phyloP scores from a whole-genome alignment of 2,113 vertebrate species.

The Tychaedon coryphoeus region DNA sequence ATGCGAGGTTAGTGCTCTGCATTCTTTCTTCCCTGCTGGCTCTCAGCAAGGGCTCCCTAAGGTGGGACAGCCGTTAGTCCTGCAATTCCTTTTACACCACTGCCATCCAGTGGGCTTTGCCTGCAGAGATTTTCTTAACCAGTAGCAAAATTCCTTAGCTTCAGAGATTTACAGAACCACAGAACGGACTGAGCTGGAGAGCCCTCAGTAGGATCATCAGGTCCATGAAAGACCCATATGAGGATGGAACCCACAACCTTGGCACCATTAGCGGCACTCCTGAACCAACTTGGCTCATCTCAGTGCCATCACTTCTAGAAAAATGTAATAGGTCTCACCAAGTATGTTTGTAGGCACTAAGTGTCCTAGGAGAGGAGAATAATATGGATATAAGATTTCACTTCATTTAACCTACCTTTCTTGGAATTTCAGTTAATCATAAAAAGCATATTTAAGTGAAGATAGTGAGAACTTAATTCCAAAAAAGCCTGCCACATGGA shows the following conservation, averaged over 20 bases:
- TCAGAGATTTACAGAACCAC: neutral
- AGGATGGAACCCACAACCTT: neutral
- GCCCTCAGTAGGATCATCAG: neutral
- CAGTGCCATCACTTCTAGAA: neutral
- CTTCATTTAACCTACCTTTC: neutral
- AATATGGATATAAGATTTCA: neutral
- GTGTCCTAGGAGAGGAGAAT: neutral
- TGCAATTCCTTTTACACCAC: conserved; percentile 55
- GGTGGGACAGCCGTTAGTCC: fast-evolving
- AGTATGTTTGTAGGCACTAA: neutral
- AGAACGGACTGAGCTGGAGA: neutral
- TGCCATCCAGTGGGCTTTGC: conserved; percentile 61
- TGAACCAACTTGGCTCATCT: neutral
- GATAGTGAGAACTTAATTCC: neutral
- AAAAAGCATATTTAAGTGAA: neutral
- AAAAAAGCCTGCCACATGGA: fast-evolving
- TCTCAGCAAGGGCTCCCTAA: fast-evolving
- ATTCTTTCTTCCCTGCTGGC: too few relatives aligned
- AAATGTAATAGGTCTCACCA: neutral
- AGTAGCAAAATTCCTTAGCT: neutral
- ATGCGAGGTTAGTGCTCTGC: fast-evolving
- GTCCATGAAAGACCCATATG: neutral
- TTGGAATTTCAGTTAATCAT: neutral
- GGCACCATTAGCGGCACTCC: neutral
- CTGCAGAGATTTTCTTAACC: neutral